phyloP scores from a whole-genome alignment of 2,113 vertebrate species.

The Candoia aspera region DNA sequence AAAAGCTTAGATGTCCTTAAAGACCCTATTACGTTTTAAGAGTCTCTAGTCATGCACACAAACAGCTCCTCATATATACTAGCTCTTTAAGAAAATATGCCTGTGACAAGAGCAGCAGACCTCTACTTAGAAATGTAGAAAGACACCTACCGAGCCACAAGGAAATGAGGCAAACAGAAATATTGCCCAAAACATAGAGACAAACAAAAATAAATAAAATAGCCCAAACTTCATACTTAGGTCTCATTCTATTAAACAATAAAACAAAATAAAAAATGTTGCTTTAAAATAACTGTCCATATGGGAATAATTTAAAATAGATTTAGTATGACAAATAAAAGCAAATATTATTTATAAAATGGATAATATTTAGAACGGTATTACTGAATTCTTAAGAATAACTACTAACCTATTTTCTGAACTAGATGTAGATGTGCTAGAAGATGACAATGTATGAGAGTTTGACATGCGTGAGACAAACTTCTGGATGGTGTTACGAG shows the following conservation, averaged over 20 bases:
- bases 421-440: constrained; percentile 86
- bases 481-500: constrained; percentile 93
- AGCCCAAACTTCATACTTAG: neutral
- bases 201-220: neutral
- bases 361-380: constrained; percentile 40
- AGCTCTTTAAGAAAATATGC: neutral
- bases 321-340: neutral
- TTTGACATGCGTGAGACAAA: constrained; percentile 93
- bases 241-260: neutral
- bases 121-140: neutral
- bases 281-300: neutral
- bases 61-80: neutral
- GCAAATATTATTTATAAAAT: neutral
- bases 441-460: constrained; percentile 85
- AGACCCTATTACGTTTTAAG: neutral
- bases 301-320: neutral
- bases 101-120: neutral
- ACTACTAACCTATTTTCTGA: constrained; percentile 88
- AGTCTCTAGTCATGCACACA: neutral
- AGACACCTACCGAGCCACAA: neutral
- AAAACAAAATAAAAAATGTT: neutral
- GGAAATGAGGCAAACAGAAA: neutral
- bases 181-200: neutral
- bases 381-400: constrained; percentile 59
- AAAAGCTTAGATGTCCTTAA: neutral